Evolutionary conservation across 2,797 vertebrate genomes (phyloP), one percentile per base, ranked within the genome.

Genomic region (Sternarchorhynchus goeldii): DNA sequence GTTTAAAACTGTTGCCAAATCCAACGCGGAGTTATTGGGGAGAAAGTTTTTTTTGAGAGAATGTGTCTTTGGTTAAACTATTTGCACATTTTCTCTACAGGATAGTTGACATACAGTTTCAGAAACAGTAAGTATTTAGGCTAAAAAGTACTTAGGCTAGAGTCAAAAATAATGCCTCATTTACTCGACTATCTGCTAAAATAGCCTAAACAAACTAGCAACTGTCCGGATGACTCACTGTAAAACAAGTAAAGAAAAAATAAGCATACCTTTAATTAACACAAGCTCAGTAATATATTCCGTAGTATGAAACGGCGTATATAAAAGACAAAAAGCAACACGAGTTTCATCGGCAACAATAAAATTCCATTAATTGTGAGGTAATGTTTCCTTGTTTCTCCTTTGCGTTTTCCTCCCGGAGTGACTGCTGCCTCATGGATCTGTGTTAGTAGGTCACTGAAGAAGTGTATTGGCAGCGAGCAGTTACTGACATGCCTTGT

Each of bases 361-460:
- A 57, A 83, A 85, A 87, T 85, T 85, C 84, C 81, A 78, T 83
- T 87, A 88, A 36, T 65, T 36, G 58, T 76, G 72, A 77, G 82
- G 83, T 85, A 58, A 81, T 56, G 82, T 71, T 73, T 78, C 75
- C 85, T 73, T 82, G 72, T 83, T 80, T 75, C 85, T 86, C 79
- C 86, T 73, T 34, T 66, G 80, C 82, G 84, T 85, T 85, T 88
- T 83, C 89, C 88, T 88, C 77, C 82, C 76, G 90, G 88, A 90
- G 86, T 89, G 87, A 87, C 84, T 72, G 59, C 90, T 88, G 90
- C 89, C 91, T 92, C 91, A 90, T 87, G 91, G 93, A 97, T 96
- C 88, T 96, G 94, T 96, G 96, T 96, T 96, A 97, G 95, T 96
- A 94, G 95, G 95, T 97, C 96, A 96, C 83, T 87, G 87, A 62